Conservation (phyloP, 2,888 invertebrate species). For the Tethea ocularis region DNA sequence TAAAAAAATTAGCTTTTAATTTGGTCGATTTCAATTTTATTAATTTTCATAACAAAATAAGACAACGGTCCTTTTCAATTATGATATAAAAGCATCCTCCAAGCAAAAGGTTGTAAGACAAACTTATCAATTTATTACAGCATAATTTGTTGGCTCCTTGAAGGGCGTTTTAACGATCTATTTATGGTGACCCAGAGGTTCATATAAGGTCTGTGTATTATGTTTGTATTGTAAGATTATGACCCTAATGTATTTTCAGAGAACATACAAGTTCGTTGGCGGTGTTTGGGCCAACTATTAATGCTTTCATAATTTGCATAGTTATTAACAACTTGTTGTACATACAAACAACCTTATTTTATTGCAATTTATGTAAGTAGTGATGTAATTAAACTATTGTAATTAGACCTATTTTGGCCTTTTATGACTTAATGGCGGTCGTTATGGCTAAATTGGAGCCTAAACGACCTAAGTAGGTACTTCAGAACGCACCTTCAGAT, state of each 20-base stretch:
- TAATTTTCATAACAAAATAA: not conserved
- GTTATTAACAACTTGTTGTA: not conserved
- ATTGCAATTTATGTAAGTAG: not conserved
- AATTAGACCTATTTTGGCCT: not conserved
- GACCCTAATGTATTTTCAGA: not conserved
- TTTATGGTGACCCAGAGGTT: conserved; percentile 1
- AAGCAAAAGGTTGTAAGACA: not conserved
- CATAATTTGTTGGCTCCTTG: not conserved
- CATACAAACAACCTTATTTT: not conserved
- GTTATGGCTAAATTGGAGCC: not conserved
- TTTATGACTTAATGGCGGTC: not conserved
- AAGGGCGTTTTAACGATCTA: not conserved
- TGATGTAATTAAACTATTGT: not conserved
- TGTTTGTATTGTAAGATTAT: conserved; percentile 8
- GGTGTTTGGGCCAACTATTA: not conserved
- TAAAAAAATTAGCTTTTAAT: not conserved
- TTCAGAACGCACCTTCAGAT: too few species aligned
- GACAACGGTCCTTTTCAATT: not conserved
- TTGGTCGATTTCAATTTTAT: not conserved
- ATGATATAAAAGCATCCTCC: not conserved
- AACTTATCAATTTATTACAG: not conserved
- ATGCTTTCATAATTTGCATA: not conserved
- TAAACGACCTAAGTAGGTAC: not conserved
- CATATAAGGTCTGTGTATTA: conserved; percentile 5
- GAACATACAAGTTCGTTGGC: not conserved